phyloP scores from a whole-genome alignment of 2,888 invertebrate species.

The Pachydiplax longipennis region DNA sequence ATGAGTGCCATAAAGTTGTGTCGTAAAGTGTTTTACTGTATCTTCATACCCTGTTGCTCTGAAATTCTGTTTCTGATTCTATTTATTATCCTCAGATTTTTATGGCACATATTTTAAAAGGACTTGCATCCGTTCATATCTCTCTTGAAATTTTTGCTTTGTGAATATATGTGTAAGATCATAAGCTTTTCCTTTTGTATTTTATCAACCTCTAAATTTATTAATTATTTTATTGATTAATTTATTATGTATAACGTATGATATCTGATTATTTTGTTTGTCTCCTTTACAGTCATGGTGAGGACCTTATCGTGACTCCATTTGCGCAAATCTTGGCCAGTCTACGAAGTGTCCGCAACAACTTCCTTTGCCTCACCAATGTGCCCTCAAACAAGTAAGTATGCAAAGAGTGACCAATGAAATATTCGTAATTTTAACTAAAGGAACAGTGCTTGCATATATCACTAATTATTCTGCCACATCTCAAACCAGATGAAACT shows the following conservation, averaged over 20 bases:
- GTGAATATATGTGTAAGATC: too few relatives aligned
- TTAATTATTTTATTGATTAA: too few relatives aligned
- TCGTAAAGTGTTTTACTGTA: too few relatives aligned
- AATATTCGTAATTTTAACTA: neutral
- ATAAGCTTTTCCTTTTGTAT: too few relatives aligned
- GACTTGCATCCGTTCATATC: too few relatives aligned
- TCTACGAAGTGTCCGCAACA: conserved; percentile 96
- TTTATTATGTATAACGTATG: neutral
- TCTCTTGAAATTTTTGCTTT: too few relatives aligned
- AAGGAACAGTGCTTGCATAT: neutral
- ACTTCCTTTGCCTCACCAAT: conserved; percentile 97
- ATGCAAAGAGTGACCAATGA: conserved; percentile 47
- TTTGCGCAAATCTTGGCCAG: conserved; percentile 99
- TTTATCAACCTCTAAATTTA: too few relatives aligned
- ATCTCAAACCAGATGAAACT: neutral
- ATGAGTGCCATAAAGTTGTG: too few relatives aligned
- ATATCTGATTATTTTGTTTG: conserved; percentile 46
- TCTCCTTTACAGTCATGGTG: conserved; percentile 80
- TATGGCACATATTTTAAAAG: too few relatives aligned
- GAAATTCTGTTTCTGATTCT: too few relatives aligned
- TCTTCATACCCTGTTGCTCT: too few relatives aligned
- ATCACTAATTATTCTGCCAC: neutral
- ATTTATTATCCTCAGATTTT: too few relatives aligned
- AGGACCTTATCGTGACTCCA: conserved; percentile 99
- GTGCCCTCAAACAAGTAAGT: conserved; percentile 88